A percentile compares a stretch with the other conserved stretches of the same genome.
These are phyloP conservation scores for Porites evermanni DNA, from an alignment of 92 coral and sea anemone species.

Conservation along the genomic window DNA sequence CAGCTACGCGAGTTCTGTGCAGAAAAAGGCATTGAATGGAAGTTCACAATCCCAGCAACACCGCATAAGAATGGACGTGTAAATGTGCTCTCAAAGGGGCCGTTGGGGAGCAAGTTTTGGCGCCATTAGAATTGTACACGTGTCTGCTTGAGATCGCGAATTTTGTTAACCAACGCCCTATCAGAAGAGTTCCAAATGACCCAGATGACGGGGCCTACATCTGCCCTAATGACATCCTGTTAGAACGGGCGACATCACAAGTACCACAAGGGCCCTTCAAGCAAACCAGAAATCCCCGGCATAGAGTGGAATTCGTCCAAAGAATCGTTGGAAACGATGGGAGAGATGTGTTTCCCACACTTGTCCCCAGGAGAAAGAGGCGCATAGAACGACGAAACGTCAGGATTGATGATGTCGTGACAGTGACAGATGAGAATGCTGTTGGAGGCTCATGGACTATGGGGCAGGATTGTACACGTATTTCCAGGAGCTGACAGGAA, in stretches of 20 bases:
- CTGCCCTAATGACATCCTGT: slow-evolving; percentile 61
- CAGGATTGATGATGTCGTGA: neutral
- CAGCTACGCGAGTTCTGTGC: slow-evolving; percentile 46
- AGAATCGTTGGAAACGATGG: slow-evolving; percentile 52
- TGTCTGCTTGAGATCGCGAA: too few species aligned
- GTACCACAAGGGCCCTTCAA: slow-evolving; percentile 69
- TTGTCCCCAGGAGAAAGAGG: neutral
- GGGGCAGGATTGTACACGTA: slow-evolving; percentile 40
- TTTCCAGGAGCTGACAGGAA: slow-evolving; percentile 50
- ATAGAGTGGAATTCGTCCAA: slow-evolving; percentile 8
- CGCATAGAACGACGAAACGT: neutral
- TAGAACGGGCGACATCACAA: slow-evolving; percentile 46
- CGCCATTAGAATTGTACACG: slow-evolving; percentile 2
- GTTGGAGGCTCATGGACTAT: slow-evolving; percentile 38
- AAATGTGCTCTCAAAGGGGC: too few species aligned
- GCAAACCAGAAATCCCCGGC: slow-evolving; percentile 33
- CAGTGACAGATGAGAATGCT: too few species aligned
- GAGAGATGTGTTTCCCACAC: neutral
- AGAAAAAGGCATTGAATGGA: slow-evolving; percentile 43
- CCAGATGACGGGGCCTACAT: slow-evolving; percentile 62
- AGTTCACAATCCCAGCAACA: slow-evolving; percentile 51
- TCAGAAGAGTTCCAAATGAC: slow-evolving; percentile 55
- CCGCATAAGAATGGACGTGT: slow-evolving; percentile 57
- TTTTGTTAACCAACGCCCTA: slow-evolving; percentile 20
- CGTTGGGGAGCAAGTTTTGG: slow-evolving; percentile 19